phyloP scores from a whole-genome alignment of 2,113 vertebrate genomes.

The Corapipo altera region DNA sequence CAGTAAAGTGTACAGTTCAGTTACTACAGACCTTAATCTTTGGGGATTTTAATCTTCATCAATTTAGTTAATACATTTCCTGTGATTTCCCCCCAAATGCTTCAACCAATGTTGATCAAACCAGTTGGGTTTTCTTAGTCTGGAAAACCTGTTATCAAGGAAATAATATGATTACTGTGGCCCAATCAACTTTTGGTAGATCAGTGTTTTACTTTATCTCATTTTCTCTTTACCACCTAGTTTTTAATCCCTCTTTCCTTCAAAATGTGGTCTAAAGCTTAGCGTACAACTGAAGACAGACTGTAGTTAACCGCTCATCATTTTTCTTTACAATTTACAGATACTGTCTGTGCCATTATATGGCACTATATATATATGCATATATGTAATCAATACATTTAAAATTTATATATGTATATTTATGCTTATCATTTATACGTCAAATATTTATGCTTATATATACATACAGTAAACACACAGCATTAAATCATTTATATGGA shows the following conservation, averaged over 20 bases:
- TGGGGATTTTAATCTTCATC: neutral
- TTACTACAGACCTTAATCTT: neutral
- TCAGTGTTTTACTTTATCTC: neutral
- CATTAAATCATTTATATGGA: neutral
- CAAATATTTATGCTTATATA: neutral
- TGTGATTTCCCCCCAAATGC: neutral
- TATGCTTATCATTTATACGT: too few species aligned
- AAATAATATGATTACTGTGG: neutral
- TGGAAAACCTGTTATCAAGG: neutral
- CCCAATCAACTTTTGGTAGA: neutral
- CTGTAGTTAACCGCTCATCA: neutral
- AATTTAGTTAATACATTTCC: neutral
- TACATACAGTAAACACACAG: neutral
- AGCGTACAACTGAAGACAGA: neutral
- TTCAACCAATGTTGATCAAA: neutral
- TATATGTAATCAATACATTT: neutral
- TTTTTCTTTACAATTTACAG: neutral
- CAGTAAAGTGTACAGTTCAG: neutral
- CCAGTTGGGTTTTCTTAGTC: neutral
- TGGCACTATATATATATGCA: neutral
- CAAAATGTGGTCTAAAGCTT: neutral
- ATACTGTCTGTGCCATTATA: neutral
- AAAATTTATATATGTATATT: neutral
- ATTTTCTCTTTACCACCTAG: neutral
- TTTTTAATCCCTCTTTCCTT: neutral